Base-by-base conservation (phyloP, 2,888 invertebrate genomes). In the Cephus pulcher region DNA sequence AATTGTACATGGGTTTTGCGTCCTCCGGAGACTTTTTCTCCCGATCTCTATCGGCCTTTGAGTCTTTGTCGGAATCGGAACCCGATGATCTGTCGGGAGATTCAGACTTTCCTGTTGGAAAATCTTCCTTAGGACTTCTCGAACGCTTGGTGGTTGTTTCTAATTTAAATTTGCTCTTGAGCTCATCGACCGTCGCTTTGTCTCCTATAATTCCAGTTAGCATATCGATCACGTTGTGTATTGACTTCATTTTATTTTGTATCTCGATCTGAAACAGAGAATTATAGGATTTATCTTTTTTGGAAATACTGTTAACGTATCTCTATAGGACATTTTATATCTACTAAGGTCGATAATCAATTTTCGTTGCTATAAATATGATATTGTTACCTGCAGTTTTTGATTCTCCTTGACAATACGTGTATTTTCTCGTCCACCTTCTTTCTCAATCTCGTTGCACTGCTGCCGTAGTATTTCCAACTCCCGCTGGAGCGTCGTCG, bases 211-310 rank as follows among this genome's bases (percentile, higher is more conserved):
- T 96, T 68, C 95, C 95, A 80, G 96, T 96, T 86, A 97, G 93
- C 96, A 97, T 97, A 89, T 97, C 97, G 88, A 97, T 96, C 34
- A 97, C 97, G 91, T 96, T 96, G 92, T 95, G 95, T 90, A 97
- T 96, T 0, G 97, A 96, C 92, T 96, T 96, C 92, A 96, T 92
- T 92, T 96, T 96, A 89, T 94, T 95, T 91, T 95, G 95, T 86
- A 96, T 95, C 93, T 96, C 96, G 90, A 95, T 93, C 96, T 96
- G 93, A 9, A 56, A 56, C 9, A 23, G 2, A 56, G 23, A 56
- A 56, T 56, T 9, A 23, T 56, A 9, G 56, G 23, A 9, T 23
- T 56, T 56, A 56, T 23, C 2, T 23, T 56, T 9, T 56, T 9
- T 56, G 56, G 9, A 56, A 9, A 56, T 56, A 56, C 2, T 1